Base-by-base conservation (phyloP, 2,797 vertebrate species). In the Falco peregrinus region DNA sequence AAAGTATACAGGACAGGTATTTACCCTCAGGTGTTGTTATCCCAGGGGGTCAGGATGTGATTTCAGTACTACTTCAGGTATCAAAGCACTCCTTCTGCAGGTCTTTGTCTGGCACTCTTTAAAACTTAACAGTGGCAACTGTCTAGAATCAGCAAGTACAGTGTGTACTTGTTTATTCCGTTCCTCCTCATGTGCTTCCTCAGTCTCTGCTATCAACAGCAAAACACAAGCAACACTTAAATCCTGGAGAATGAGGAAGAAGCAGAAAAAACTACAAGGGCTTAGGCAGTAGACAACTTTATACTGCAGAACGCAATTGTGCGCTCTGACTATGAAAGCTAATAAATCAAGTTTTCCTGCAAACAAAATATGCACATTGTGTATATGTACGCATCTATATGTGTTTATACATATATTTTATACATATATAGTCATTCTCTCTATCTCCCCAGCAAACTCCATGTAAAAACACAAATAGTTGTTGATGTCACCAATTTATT, bases 41-140 rank as follows among this genome's bases (percentile, higher is more conserved):
- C 16, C 25, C 22, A 54, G 7, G 9, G 22, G 39, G 12, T 39
- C 37, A 50, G 41, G 57, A 50, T 91, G 16, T 77, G 53, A 75
- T 88, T 91, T 90, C 79, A 88, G 57, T n/a, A 56, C 21, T 43
- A 45, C 33, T 77, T 65, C 65, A 86, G 70, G 70, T 63, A 84
- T 47, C 54, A 91, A 82, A 90, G 41, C 26, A 41, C 56, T 35
- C 61, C 50, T 78, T 71, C 63, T 57, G 31, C n/a, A 65, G 53
- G 64, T 51, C 18, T 67, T 89, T 65, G 51, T 87, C 69, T 61
- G 31, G 6, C 50, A 61, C 10, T 47, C 31, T 79, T 69, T 77
- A 70, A 70, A 70, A 31, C 43, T 68, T 39, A 80, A 47, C 31
- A 71, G 41, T 60, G 73, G 64, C 60, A 85, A 56, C 22, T 67